Base-by-base conservation (phyloP, 2,113 vertebrate species). In the Archilochus colubris region DNA sequence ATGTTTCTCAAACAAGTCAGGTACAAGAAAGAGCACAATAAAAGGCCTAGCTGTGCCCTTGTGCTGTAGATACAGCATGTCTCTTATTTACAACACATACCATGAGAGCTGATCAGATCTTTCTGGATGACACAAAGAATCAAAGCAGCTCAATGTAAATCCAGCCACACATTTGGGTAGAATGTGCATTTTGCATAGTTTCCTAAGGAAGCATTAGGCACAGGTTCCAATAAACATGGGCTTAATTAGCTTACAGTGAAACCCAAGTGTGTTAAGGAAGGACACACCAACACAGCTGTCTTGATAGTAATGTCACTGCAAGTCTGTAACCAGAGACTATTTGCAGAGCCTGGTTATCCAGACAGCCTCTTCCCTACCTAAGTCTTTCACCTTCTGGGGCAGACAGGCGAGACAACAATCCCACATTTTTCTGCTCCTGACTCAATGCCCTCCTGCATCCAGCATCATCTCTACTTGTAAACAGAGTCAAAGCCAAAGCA, bases 401-500 rank as follows among this genome's bases (percentile, higher is more conserved):
- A 59, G 48, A 69, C 28, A 33, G 82, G 27, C 10, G 4, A 5
- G 25, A 67, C 63, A 80, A 58, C 79, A 81, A 43, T 14, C 40
- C 63, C 40, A 5, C 30, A 9, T 80, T 82, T 63, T 85, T 82
- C 93, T 82, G 67, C 50, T 87, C 89, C 90, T 55, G 84, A 89
- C 61, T 94, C 85, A 77, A 11, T 15, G 61, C 50, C 11, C 63
- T 91, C 44, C 67, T 23, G 43, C 72, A 54, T 3, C 33, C 36
- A 68, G 38, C 57, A 36, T 59, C 70, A 10, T 55, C 58, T 82
- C 54, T 4, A 0, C 76, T 76, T 53, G 75, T 73, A 92, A 93
- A 73, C 70, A 85, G 30, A 61, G 63, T 66, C 75, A 86, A 90
- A 93, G 36, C 76, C 86, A 83, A 85, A 88, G 72, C 93, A 93